phyloP scores from a whole-genome alignment of 2,888 invertebrate species.

The Eucera pruinosa region DNA sequence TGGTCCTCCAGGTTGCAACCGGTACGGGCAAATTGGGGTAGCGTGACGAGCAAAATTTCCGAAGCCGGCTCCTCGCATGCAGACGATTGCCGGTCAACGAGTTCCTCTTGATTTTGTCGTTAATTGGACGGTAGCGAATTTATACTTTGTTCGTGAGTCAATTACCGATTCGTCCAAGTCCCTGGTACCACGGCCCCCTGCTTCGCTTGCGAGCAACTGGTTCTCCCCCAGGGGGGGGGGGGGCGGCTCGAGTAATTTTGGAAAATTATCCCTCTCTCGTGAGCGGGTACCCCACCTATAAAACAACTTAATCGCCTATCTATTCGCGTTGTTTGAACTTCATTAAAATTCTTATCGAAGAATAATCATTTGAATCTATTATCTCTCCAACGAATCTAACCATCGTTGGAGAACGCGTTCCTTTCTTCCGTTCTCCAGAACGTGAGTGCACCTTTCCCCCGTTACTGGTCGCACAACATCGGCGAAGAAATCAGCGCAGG shows the following conservation, averaged over 20 bases:
- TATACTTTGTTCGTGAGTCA: constrained; percentile 53
- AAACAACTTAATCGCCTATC: not conserved
- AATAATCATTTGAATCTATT: too few species aligned
- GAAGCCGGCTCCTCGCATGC: constrained; percentile 53
- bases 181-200: not conserved
- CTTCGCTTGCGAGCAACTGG: not conserved
- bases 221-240: not conserved
- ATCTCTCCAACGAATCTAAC: not conserved
- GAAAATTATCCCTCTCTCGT: constrained; percentile 25
- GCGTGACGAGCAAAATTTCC: constrained; percentile 48
- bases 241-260: constrained; percentile 35
- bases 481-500: constrained; percentile 43
- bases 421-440: not conserved
- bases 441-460: not conserved
- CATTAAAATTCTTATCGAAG: not conserved
- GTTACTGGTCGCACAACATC: constrained; percentile 27
- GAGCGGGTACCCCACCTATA: not conserved
- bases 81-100: constrained; percentile 56
- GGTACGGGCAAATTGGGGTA: constrained; percentile 45
- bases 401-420: not conserved
- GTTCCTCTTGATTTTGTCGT: constrained; percentile 48
- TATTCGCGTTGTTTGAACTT: not conserved
- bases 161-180: constrained; percentile 23
- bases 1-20: constrained; percentile 3
- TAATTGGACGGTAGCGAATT: constrained; percentile 52